phyloP scores from a whole-genome alignment of 2,113 vertebrate species.

The Paratilapia polleni region DNA sequence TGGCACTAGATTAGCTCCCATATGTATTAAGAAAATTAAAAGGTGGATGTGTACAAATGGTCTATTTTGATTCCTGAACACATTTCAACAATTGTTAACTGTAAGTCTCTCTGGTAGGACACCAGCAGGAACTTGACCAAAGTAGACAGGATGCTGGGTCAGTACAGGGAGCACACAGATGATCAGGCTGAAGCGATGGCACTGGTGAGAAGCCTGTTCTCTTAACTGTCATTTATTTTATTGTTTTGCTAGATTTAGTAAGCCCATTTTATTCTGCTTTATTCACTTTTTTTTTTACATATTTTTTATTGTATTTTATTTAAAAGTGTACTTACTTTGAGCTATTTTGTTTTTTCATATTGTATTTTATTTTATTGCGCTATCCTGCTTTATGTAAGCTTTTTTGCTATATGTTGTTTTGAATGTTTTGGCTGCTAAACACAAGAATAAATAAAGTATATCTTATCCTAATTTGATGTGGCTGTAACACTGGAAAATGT shows the following conservation, averaged over 20 bases:
- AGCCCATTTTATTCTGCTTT: accelerated
- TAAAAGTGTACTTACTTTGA: background rate
- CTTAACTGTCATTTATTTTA: background rate
- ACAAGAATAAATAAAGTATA: background rate
- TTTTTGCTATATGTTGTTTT: background rate
- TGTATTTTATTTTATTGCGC: too few species aligned
- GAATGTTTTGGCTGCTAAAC: background rate
- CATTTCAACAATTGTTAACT: background rate
- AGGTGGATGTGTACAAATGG: background rate
- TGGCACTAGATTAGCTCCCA: accelerated
- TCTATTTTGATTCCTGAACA: background rate
- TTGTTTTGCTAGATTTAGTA: background rate
- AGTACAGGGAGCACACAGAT: slow-evolving; percentile 87
- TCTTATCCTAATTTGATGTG: background rate
- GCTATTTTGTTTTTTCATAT: background rate
- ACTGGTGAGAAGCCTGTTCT: slow-evolving; percentile 74
- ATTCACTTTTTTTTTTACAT: background rate
- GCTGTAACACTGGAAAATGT: too few species aligned
- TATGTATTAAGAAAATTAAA: background rate
- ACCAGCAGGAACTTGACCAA: slow-evolving; percentile 89
- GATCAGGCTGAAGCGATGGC: slow-evolving; percentile 88
- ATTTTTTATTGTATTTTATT: background rate
- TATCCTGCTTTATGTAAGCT: background rate
- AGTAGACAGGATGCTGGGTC: slow-evolving; percentile 91
- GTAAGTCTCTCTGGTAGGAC: slow-evolving; percentile 80